Conservation (phyloP, 2,888 invertebrate genomes). For the Sarcophaga carnaria region DNA sequence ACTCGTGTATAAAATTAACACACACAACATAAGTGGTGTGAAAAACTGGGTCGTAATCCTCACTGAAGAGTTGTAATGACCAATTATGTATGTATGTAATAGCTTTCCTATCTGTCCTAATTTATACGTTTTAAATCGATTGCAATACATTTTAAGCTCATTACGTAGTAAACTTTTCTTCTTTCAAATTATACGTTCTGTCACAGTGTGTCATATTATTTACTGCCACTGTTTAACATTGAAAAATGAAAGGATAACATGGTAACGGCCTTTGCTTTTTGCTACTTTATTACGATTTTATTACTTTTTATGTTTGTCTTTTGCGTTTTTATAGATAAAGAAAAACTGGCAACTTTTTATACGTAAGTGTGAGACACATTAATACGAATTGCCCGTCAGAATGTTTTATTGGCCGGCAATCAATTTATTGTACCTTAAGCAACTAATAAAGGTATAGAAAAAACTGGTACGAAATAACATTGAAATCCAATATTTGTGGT, state of each 20-base stretch:
- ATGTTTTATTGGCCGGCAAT: conserved; percentile 78
- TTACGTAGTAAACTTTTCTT: conserved; percentile 71
- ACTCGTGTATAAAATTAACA: too few relatives aligned
- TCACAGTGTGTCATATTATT: conserved; percentile 78
- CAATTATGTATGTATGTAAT: too few relatives aligned
- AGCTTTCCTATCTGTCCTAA: too few relatives aligned
- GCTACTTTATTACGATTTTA: conserved; percentile 34
- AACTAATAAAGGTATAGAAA: conserved; percentile 49
- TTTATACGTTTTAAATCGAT: conserved; percentile 67
- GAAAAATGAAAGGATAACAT: conserved; percentile 66
- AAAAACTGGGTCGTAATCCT: too few relatives aligned
- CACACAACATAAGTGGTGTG: too few relatives aligned
- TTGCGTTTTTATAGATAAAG: too few relatives aligned
- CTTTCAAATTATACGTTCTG: conserved; percentile 77
- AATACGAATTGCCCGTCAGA: conserved; percentile 78
- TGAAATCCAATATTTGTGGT: conserved; percentile 30
- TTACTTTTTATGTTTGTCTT: conserved; percentile 5
- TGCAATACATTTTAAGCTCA: conserved; percentile 32
- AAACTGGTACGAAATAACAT: too few relatives aligned
- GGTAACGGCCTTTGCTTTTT: conserved; percentile 27
- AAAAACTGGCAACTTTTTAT: too few relatives aligned
- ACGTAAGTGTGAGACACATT: conserved; percentile 57
- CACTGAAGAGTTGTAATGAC: too few relatives aligned
- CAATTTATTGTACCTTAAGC: conserved; percentile 57
- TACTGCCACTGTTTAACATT: conserved; percentile 71